Conservation (phyloP, 2,888 invertebrate species). For the Mythimna albipuncta region DNA sequence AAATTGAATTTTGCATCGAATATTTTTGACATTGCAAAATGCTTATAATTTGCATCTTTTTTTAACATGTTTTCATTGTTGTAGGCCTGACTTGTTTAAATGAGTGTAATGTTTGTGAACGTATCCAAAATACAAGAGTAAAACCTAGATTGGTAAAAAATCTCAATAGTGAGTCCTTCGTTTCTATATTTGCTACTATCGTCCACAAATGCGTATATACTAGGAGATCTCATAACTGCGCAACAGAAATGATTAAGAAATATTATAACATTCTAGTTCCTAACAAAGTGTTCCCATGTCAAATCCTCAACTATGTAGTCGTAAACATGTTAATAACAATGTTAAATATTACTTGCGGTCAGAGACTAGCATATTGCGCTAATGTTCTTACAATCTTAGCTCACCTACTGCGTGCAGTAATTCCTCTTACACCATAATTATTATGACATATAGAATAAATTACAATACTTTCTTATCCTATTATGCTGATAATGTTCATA, state of each 20-base stretch:
- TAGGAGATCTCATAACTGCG: too few species aligned
- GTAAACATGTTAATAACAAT: constrained; percentile 14
- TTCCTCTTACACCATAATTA: constrained; percentile 1
- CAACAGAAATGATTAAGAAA: neutral
- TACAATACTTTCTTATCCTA: neutral
- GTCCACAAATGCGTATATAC: too few species aligned
- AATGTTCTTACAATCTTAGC: constrained; percentile 11
- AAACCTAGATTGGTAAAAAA: too few species aligned
- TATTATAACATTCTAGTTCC: neutral
- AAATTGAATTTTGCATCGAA: neutral
- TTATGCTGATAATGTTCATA: neutral
- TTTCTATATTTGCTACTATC: too few species aligned
- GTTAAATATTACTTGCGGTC: constrained; percentile 24
- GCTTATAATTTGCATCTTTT: too few species aligned
- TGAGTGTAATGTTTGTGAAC: too few species aligned
- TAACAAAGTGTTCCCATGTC: constrained; percentile 1
- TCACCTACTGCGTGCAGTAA: constrained; percentile 16
- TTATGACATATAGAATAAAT: neutral
- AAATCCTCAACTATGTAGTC: neutral
- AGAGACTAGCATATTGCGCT: constrained; percentile 4
- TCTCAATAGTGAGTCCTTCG: too few species aligned
- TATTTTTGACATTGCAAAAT: neutral
- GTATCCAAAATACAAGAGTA: too few species aligned
- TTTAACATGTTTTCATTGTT: too few species aligned
- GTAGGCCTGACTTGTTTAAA: too few species aligned